Evolutionary conservation across 2,797 vertebrate species (phyloP).

Genomic region (Malurus leucopterus): DNA sequence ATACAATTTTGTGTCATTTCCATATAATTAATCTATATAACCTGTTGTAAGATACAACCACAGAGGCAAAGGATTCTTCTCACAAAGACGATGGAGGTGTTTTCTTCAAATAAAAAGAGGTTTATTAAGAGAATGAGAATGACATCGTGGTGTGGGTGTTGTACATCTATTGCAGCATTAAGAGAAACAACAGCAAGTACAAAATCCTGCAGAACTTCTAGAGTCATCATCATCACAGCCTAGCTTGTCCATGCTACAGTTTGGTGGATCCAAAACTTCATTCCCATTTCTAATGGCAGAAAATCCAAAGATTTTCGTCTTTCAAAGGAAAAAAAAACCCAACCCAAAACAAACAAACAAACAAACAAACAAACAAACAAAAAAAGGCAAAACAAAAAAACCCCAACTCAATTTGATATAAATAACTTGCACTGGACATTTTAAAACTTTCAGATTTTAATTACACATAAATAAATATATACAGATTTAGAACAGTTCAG

Average conservation of each 20-base stretch:
- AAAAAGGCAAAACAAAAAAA: constrained; percentile 15
- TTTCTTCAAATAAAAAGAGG: constrained; percentile 59
- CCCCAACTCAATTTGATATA: constrained; percentile 62
- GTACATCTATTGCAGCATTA: constrained; percentile 60
- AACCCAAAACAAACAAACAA: neutral
- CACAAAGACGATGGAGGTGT: constrained; percentile 33
- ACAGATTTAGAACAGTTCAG: constrained; percentile 67
- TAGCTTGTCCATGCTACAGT: constrained; percentile 46
- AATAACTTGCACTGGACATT: constrained; percentile 72
- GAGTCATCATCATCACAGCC: constrained; percentile 38
- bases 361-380: neutral
- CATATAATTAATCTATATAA: rapidly evolving
- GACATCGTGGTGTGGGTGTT: constrained; percentile 38
- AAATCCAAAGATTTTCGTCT: constrained; percentile 23
- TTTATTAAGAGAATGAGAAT: constrained; percentile 70
- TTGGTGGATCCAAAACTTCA: constrained; percentile 46
- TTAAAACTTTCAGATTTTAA: constrained; percentile 76
- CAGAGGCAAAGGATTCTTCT: neutral
- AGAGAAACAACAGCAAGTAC: constrained; percentile 66
- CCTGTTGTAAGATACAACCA: neutral
- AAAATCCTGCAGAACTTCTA: constrained; percentile 49
- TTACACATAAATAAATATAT: constrained; percentile 82
- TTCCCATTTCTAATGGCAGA: constrained; percentile 49
- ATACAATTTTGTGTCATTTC: neutral
- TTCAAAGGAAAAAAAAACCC: neutral